These are phyloP conservation scores for Saturnia pavonia DNA, from an alignment of 2,888 invertebrate species.

Conservation along the genomic window DNA sequence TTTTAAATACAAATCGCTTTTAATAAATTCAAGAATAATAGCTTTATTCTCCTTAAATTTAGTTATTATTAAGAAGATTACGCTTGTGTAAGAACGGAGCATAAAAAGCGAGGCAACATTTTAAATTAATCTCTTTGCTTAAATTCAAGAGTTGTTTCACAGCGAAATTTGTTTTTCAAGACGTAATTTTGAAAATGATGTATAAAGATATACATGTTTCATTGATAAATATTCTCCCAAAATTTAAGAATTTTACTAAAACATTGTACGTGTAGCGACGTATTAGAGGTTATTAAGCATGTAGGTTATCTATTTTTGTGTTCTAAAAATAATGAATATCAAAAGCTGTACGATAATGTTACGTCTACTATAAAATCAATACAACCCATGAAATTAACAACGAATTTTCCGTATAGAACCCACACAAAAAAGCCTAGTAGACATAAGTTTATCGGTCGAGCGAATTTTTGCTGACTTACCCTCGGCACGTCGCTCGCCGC, in stretches of 20 bases:
- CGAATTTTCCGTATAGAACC: conserved; percentile 21
- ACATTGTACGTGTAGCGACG: too few relatives aligned
- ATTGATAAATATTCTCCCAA: too few relatives aligned
- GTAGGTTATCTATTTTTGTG: too few relatives aligned
- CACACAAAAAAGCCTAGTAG: conserved; percentile 27
- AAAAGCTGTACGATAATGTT: too few relatives aligned
- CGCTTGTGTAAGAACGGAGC: neutral
- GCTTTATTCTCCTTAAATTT: conserved; percentile 40
- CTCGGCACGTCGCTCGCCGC: conserved; percentile 32
- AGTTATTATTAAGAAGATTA: conserved; percentile 30
- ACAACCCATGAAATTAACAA: neutral
- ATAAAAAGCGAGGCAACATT: conserved; percentile 15
- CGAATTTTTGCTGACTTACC: conserved; percentile 46
- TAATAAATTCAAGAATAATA: conserved; percentile 39
- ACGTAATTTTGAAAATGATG: neutral
- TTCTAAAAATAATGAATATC: too few relatives aligned
- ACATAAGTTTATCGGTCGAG: conserved; percentile 36
- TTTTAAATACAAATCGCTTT: conserved; percentile 41
- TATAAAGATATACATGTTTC: too few relatives aligned
- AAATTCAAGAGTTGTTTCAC: neutral
- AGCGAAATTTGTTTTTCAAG: neutral
- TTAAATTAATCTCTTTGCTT: conserved; percentile 15
- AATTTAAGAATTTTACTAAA: too few relatives aligned
- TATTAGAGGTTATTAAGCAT: too few relatives aligned
- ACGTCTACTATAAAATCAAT: neutral